These are phyloP conservation scores for Noctilio leporinus DNA, from an alignment of 2,113 vertebrate genomes.

Conservation along the genomic window DNA sequence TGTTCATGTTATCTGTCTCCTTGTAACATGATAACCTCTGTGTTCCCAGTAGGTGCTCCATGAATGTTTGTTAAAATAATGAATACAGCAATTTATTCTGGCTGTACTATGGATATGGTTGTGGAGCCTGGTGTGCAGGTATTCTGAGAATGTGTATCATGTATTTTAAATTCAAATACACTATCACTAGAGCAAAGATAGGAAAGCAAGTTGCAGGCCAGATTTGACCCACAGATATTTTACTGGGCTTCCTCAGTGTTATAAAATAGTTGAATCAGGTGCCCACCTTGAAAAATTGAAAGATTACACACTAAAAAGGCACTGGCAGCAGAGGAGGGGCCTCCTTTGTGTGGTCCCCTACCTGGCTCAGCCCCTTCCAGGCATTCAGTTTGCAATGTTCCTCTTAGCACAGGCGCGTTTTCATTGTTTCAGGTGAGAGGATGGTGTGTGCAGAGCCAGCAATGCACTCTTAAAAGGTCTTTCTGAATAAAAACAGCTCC, in stretches of 20 bases:
- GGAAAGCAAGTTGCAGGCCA: background rate
- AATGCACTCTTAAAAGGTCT: background rate
- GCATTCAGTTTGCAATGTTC: background rate
- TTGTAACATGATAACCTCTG: background rate
- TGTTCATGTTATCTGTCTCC: background rate
- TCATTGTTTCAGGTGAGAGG: background rate
- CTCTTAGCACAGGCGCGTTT: background rate
- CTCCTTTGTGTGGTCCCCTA: background rate
- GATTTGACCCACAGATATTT: background rate
- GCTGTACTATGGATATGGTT: background rate
- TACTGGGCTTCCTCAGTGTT: background rate
- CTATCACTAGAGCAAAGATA: background rate
- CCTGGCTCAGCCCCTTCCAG: background rate
- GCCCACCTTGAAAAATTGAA: background rate
- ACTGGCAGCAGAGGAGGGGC: accelerated
- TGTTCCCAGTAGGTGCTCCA: background rate
- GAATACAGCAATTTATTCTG: background rate
- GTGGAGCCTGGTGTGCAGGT: background rate
- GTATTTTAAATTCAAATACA: background rate
- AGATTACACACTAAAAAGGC: background rate
- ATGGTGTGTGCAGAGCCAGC: background rate
- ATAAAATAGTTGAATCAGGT: background rate
- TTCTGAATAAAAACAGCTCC: background rate
- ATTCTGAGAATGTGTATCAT: background rate
- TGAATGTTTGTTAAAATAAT: background rate